Evolutionary conservation across 2,888 invertebrate genomes (phyloP), one percentile per base, ranked within the genome.

Genomic region (Diloba caeruleocephala): DNA sequence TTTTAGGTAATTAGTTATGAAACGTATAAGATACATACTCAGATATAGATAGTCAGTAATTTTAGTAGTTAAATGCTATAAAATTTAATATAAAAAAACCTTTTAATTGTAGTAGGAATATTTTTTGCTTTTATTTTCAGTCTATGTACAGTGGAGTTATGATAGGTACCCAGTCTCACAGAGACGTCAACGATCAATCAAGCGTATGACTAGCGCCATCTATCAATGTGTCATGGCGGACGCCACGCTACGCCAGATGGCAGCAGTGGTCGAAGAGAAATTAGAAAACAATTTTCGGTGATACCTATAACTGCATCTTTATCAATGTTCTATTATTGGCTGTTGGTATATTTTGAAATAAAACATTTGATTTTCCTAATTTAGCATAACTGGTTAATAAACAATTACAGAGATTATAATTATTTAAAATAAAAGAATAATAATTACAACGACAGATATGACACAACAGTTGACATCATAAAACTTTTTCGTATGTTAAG

Each of bases 121-220:
- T 64, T 38, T 66, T 68, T 44, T 37, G 32, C 59, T 48, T 51
- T 56, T 58, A 63, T 68, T 70, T 67, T 49, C 38, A 26, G 41
- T 45, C 43, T 41, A 52, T 68, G 53, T 62, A 57, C 49, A 59
- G 43, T 46, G 33, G 46, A 55, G 55, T 52, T 45, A 32, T 56
- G 65, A 65, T 63, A 63, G 64, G 58, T 67, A 69, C 55, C 78
- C 79, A 77, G 79, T 74, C 71, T 77, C 76, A 65, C 73, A 82
- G 81, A 82, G 85, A 82, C 81, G 86, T 89, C 90, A 88, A 76
- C 85, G 82, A 92, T 92, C 91, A 91, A 92, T 92, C 92, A 92
- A 83, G 75, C 79, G 63, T 75, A 79, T 78, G 85, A 85, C 85
- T 87, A 84, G 84, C 88, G 87, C 84, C 91, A 92, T 92, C 90